Conservation (phyloP, 2,888 invertebrate species). For the Zootermopsis nevadensis region DNA sequence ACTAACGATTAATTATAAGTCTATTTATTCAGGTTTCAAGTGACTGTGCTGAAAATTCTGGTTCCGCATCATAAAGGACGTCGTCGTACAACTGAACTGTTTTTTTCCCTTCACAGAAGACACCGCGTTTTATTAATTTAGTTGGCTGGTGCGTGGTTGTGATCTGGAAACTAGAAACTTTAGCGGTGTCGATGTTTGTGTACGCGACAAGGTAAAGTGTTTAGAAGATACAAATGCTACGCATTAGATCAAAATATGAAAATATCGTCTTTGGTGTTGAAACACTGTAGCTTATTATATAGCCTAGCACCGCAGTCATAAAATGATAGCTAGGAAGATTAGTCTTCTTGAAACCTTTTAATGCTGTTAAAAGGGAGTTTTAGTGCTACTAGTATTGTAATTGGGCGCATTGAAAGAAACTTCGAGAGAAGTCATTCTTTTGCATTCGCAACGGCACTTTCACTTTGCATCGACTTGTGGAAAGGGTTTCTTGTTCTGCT, state of each 20-base stretch:
- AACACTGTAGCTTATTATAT: neutral
- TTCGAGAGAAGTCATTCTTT: conserved; percentile 26
- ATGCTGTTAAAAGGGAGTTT: conserved; percentile 40
- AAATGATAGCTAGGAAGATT: neutral
- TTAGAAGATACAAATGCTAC: too few species aligned
- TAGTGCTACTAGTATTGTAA: conserved; percentile 35
- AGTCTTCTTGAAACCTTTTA: conserved; percentile 28
- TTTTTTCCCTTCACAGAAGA: too few species aligned
- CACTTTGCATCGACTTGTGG: neutral
- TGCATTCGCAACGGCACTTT: conserved; percentile 25
- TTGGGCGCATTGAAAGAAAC: conserved; percentile 37
- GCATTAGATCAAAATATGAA: neutral
- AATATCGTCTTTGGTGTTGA: neutral
- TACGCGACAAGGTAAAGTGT: too few species aligned
- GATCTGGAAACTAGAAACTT: too few species aligned
- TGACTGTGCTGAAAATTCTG: too few species aligned
- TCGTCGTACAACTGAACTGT: too few species aligned
- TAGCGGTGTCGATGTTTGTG: too few species aligned
- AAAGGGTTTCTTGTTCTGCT: conserved; percentile 20
- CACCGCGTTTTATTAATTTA: too few species aligned
- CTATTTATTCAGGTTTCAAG: too few species aligned
- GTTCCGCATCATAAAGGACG: too few species aligned
- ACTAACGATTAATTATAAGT: too few species aligned
- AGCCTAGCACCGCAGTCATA: neutral
- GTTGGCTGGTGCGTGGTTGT: too few species aligned